Evolutionary conservation across 2,888 invertebrate genomes (phyloP).

Genomic region (Linyphia triangularis): DNA sequence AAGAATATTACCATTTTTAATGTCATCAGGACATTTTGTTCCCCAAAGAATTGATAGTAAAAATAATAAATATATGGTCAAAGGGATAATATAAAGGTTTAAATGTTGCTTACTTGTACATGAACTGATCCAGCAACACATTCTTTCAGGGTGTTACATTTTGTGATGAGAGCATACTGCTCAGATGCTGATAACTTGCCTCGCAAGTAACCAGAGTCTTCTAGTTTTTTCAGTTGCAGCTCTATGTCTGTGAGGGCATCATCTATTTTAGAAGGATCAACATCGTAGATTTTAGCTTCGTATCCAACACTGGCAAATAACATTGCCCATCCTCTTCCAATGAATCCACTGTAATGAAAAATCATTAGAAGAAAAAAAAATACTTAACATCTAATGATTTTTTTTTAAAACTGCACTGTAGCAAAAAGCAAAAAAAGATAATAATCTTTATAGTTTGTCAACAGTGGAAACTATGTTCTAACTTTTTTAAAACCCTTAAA

Average conservation of each 20-base stretch:
- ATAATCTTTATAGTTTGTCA: no score
- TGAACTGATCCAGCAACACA: slow-evolving; percentile 88
- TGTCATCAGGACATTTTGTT: no score
- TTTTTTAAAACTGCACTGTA: not conserved
- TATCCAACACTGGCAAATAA: slow-evolving; percentile 95
- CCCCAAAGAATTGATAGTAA: no score
- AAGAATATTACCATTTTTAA: no score
- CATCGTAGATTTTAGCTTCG: slow-evolving; percentile 92
- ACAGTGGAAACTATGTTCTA: not conserved
- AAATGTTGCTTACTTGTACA: slow-evolving; percentile 82
- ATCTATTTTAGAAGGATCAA: slow-evolving; percentile 87
- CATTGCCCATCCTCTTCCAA: slow-evolving; percentile 98
- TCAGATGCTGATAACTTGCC: slow-evolving; percentile 87
- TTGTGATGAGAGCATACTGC: slow-evolving; percentile 87
- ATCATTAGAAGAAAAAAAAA: not conserved
- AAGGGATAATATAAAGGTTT: no score
- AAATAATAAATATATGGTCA: no score
- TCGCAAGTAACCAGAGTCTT: slow-evolving; percentile 84
- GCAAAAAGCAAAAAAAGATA: not conserved
- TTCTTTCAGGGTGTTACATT: slow-evolving; percentile 82
- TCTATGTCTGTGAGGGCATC: slow-evolving; percentile 88
- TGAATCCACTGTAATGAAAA: slow-evolving; percentile 87
- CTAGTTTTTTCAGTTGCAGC: slow-evolving; percentile 86
- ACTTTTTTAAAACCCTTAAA: no score
- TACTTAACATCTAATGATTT: no score